These are phyloP conservation scores for Taeniopygia guttata DNA, from an alignment of 2,797 vertebrate species.

Conservation along the genomic window DNA sequence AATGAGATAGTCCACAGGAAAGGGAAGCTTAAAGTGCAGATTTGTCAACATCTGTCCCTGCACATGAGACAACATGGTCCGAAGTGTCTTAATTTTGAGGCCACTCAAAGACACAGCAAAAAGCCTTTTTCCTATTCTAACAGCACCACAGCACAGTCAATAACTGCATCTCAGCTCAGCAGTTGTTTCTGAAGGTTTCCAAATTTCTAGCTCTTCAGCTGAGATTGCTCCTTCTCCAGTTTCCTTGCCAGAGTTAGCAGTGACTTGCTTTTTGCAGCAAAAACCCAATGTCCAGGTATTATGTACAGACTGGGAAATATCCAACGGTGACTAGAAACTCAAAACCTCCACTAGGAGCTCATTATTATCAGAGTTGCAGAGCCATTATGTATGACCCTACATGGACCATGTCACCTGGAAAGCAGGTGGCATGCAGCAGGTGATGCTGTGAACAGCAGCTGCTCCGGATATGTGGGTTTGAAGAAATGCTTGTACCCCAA, in stretches of 20 bases:
- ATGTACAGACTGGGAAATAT: not conserved
- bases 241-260: fast-evolving
- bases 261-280: not conserved
- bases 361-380: fast-evolving
- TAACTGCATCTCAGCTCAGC: not conserved
- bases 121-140: fast-evolving
- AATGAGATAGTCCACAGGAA: fast-evolving
- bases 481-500: not conserved
- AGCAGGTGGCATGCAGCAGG: fast-evolving
- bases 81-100: not conserved
- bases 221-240: not conserved
- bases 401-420: fast-evolving
- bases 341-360: not conserved
- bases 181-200: not conserved
- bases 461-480: fast-evolving
- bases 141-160: not conserved
- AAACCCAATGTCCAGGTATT: fast-evolving
- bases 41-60: fast-evolving
- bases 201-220: not conserved
- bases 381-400: fast-evolving
- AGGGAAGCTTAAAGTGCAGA: fast-evolving
- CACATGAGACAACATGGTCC: fast-evolving
- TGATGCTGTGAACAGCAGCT: fast-evolving
- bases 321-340: not conserved
- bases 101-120: too few species aligned